Evolutionary conservation across 2,797 vertebrate genomes (phyloP), one percentile per base, ranked within the genome.

Genomic region (Morelia viridis): DNA sequence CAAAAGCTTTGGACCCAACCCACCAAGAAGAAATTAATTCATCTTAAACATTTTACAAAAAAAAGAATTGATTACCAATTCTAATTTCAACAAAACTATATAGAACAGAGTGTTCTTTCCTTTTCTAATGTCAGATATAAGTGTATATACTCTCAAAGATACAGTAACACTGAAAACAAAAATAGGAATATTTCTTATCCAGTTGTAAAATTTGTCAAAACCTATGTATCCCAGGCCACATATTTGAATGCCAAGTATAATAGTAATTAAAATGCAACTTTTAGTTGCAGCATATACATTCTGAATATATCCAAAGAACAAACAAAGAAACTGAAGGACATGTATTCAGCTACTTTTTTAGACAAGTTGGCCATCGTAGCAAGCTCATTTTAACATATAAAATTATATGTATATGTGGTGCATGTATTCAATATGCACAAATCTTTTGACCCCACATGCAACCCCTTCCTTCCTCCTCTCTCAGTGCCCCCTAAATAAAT

Each of bases 1-100:
- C 35, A n/a, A 50, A 88, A 89, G 8, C 53, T 26, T 41, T 89
- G 88, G 4, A 58, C 4, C 12, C 41, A 88, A 50, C 35, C n/a
- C 28, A 88, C 57, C 28, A 5, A 56, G 46, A 11, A 89, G 58
- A 91, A 26, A 22, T 7, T 26, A 31, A 83, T 83, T 80, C 76
- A 80, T 46, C 11, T 46, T 80, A 80, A 41, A 24, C 31, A 64
- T 56, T 17, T 35, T 28, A 83, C 22, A 85, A 71, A 60, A 60
- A 93, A 24, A 93, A 50, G 92, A 83, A 71, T 6, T 17, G 85
- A 71, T 11, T 17, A 88, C 68, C 62, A n/a, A 15, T 50, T 15
- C 53, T 31, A 53, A 93, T 57, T 83, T 91, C 57, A 88, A 76
- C 24, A 4, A 46, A 35, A 50, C 15, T 57, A 35, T 61, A 2